Evolutionary conservation across 2,797 vertebrate species (phyloP).

Genomic region (Linurgus olivaceus): DNA sequence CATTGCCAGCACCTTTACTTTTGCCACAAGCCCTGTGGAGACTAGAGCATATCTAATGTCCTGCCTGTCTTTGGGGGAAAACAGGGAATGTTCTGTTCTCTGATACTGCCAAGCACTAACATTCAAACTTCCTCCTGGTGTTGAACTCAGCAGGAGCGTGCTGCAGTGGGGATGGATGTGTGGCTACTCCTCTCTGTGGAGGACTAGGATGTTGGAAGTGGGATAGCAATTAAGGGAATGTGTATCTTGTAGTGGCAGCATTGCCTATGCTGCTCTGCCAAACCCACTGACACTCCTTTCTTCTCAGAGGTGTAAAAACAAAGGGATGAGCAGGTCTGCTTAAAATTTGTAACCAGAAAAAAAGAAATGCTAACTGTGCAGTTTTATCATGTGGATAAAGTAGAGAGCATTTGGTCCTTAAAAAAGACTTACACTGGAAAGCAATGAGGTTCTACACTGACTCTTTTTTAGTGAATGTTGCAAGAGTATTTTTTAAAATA

Average conservation of each 20-base stretch:
- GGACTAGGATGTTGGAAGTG: neutral
- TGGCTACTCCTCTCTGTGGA: neutral
- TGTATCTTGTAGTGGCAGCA: neutral
- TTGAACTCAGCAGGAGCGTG: fast-evolving
- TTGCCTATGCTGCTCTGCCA: neutral
- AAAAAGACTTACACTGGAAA: neutral
- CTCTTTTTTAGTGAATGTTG: neutral
- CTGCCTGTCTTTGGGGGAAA: neutral
- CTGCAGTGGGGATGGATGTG: too few species aligned
- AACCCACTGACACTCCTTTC: neutral
- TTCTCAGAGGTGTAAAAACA: neutral
- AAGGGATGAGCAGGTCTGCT: neutral
- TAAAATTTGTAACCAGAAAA: neutral
- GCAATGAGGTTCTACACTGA: neutral
- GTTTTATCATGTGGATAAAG: neutral
- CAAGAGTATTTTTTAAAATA: neutral
- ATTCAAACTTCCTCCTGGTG: neutral
- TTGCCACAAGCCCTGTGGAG: neutral
- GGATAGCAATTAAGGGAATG: neutral
- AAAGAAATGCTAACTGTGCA: neutral
- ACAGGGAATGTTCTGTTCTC: neutral
- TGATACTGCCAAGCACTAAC: neutral
- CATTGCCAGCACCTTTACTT: neutral
- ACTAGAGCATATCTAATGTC: neutral
- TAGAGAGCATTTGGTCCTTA: neutral